A percentile compares a stretch with the other conserved stretches of the same genome.
phyloP scores from a whole-genome alignment of 2,797 vertebrate species.

The Odontamblyopus lacepedii region DNA sequence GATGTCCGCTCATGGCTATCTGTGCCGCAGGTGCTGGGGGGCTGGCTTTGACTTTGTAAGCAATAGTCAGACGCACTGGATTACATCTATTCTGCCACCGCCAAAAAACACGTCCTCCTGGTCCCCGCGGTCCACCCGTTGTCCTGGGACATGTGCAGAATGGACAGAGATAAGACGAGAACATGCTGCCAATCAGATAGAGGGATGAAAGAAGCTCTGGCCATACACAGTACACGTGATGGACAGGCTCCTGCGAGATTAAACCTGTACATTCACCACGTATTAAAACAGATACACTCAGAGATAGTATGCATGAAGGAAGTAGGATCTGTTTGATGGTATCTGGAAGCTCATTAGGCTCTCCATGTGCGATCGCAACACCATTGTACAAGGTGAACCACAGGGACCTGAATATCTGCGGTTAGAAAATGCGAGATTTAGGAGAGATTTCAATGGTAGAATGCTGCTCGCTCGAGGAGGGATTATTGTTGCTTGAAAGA shows the following conservation, averaged over 20 bases:
- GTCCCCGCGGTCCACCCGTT: conserved; percentile 43
- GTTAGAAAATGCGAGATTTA: not conserved
- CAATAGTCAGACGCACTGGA: conserved; percentile 65
- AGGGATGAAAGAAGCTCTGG: conserved; percentile 29
- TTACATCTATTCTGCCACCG: conserved; percentile 61
- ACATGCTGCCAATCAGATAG: conserved; percentile 51
- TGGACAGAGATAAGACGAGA: conserved; percentile 53
- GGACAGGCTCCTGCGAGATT: not conserved
- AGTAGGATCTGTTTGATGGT: not conserved
- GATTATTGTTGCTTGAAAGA: not conserved
- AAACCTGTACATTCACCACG: not conserved
- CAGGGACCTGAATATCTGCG: not conserved
- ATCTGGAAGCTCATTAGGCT: conserved; percentile 7
- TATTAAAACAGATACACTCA: not conserved
- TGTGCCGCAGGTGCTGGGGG: conserved; percentile 45
- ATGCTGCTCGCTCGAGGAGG: not conserved
- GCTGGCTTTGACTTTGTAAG: conserved; percentile 57
- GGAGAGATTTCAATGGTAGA: not conserved
- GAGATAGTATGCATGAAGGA: not conserved
- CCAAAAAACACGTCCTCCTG: conserved; percentile 44
- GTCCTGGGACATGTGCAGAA: conserved; percentile 43
- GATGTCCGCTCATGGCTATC: conserved; percentile 57
- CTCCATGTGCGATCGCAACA: not conserved
- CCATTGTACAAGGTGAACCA: not conserved
- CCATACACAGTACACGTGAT: not conserved